These are phyloP conservation scores for Mercenaria mercenaria DNA, from an alignment of 1,140 invertebrate species.

Conservation along the genomic window DNA sequence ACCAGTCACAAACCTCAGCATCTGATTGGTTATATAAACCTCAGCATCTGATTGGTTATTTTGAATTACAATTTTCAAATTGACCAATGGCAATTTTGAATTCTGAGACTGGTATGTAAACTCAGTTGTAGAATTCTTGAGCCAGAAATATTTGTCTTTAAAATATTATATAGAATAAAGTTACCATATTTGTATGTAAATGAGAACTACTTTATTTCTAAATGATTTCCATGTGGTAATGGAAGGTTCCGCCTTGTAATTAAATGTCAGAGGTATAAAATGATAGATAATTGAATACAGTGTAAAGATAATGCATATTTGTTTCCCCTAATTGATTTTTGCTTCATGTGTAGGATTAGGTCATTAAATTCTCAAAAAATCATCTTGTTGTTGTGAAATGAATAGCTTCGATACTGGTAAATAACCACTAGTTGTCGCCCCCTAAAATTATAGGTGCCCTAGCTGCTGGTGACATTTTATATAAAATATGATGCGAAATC, in stretches of 20 bases:
- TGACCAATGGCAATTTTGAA: background rate
- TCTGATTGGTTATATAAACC: too few relatives aligned
- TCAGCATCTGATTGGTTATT: too few relatives aligned
- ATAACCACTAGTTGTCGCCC: too few relatives aligned
- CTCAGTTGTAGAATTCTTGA: background rate
- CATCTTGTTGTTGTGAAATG: constrained; percentile 15
- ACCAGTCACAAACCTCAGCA: too few relatives aligned
- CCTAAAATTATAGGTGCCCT: too few relatives aligned
- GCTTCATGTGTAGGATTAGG: constrained; percentile 69
- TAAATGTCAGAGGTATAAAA: background rate
- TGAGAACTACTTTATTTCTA: background rate
- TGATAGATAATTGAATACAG: constrained; percentile 39
- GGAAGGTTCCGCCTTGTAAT: background rate
- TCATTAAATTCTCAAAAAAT: constrained; percentile 67
- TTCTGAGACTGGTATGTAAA: background rate
- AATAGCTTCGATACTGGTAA: too few relatives aligned
- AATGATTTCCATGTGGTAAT: constrained; percentile 54
- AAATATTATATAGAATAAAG: too few relatives aligned
- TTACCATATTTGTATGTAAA: constrained; percentile 20
- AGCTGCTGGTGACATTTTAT: too few relatives aligned
- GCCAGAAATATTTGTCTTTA: too few relatives aligned
- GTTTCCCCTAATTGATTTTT: constrained; percentile 61
- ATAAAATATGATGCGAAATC: too few relatives aligned
- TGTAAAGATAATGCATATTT: constrained; percentile 61
- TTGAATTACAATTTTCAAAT: too few relatives aligned